These are phyloP conservation scores for Pogona vitticeps DNA, from an alignment of 2,113 vertebrate species.

Conservation along the genomic window DNA sequence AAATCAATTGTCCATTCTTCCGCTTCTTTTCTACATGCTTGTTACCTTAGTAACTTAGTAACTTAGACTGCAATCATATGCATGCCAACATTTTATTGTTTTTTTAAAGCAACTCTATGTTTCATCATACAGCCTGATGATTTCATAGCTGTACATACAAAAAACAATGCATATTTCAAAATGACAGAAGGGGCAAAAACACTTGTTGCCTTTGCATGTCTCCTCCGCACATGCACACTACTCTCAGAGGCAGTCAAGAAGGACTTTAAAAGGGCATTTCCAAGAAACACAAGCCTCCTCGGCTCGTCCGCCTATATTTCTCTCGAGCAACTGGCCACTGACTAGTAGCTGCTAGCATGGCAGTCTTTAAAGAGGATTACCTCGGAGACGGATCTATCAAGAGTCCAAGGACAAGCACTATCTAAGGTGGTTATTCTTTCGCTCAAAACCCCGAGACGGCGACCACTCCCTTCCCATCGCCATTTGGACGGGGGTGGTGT, in stretches of 20 bases:
- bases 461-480: not conserved
- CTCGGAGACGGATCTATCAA: too few species aligned
- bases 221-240: too few species aligned
- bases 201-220: not conserved
- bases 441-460: too few species aligned
- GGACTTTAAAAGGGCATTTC: too few species aligned
- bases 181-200: accelerated
- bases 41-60: not conserved
- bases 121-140: not conserved
- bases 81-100: not conserved
- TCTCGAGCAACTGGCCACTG: not conserved
- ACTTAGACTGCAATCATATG: not conserved
- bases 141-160: conserved; percentile 41
- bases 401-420: too few species aligned
- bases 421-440: too few species aligned
- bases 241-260: too few species aligned
- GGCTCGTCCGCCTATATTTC: too few species aligned
- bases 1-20: too few species aligned
- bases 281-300: not conserved
- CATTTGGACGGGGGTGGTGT: too few species aligned
- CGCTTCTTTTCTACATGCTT: not conserved
- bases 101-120: not conserved
- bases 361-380: not conserved
- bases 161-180: not conserved
- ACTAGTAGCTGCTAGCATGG: not conserved